These are phyloP conservation scores for Barnardius zonarius DNA, from an alignment of 2,113 vertebrate genomes.

Conservation along the genomic window DNA sequence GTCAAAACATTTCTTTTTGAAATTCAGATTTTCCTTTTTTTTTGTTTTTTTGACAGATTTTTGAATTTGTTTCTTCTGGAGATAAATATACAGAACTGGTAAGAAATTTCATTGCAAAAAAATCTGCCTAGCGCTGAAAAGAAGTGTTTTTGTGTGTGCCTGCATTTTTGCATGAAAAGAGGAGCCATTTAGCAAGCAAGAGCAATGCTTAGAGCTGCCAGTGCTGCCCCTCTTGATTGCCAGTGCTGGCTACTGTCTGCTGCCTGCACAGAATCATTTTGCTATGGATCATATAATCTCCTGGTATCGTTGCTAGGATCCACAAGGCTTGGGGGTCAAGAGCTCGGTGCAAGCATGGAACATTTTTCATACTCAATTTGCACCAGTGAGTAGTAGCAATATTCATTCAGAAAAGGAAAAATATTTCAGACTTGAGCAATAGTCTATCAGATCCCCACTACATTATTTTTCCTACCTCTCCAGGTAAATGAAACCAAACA, in stretches of 20 bases:
- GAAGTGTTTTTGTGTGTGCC: background rate
- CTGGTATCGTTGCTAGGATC: background rate
- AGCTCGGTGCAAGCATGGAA: background rate
- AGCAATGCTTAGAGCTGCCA: background rate
- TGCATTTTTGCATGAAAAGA: background rate
- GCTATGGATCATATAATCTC: background rate
- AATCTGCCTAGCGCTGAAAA: background rate
- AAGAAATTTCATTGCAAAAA: slow-evolving; percentile 33
- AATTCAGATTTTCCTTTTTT: background rate
- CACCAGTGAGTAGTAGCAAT: background rate
- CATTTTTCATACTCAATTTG: background rate
- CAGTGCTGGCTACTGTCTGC: background rate
- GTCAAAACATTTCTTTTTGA: slow-evolving; percentile 30
- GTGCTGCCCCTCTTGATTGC: background rate
- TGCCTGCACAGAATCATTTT: background rate
- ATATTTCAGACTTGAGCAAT: fast-evolving
- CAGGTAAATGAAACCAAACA: background rate
- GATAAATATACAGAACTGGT: slow-evolving; percentile 35
- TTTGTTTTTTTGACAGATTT: slow-evolving; percentile 14
- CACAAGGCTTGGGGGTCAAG: background rate
- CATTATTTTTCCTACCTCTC: background rate
- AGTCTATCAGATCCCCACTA: background rate
- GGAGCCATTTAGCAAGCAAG: background rate
- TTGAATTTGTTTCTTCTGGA: slow-evolving; percentile 32
- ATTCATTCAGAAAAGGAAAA: background rate